Evolutionary conservation across 2,797 vertebrate genomes (phyloP), one percentile per base, ranked within the genome.

Genomic region (Phoxinus dragarum): DNA sequence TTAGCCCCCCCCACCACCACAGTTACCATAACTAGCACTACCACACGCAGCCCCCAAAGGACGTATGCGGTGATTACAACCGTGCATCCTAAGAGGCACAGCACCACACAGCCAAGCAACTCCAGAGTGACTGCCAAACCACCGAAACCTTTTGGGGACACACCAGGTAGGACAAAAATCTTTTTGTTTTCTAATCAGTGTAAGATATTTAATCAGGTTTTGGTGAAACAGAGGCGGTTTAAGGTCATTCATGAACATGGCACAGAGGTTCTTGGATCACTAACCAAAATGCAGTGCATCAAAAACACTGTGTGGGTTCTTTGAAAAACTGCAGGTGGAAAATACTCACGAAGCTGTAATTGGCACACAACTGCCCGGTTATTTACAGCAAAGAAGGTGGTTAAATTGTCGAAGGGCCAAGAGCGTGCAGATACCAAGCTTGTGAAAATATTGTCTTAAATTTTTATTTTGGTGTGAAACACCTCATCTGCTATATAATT

Each of bases 101-200:
- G 91, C 92, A 96, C 96, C 92, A 95, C 95, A 86, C 94, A 91
- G 90, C 87, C 93, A 90, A 91, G 92, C 54, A 93, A 89, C 90
- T 76, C 90, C 38, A 93, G 91, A 86, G 94, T 94, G 91, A 95
- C 95, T 88, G 92, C 89, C 92, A 95, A 95, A 93, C 94, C 96
- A 91, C 91, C 89, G 93, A 96, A 95, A 94, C 93, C 94, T 94
- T 87, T 94, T 38, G 94, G 90, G 92, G 94, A 95, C 9, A 92
- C 94, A 91, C 91, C 94, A 95, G 96, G 96, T 96, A 94, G 92
- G 87, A 52, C 6, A 19, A 27, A 17, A 77, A 59, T 75, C 9
- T 21, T 76, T 76, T 77, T 59, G 6, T 82, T 82, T 38, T 71
- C 16, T 73, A 61, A 44, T 73, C 38, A 21, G 6, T 72, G 17